phyloP scores from a whole-genome alignment of 2,888 invertebrate species.

The Amaurobius ferox region DNA sequence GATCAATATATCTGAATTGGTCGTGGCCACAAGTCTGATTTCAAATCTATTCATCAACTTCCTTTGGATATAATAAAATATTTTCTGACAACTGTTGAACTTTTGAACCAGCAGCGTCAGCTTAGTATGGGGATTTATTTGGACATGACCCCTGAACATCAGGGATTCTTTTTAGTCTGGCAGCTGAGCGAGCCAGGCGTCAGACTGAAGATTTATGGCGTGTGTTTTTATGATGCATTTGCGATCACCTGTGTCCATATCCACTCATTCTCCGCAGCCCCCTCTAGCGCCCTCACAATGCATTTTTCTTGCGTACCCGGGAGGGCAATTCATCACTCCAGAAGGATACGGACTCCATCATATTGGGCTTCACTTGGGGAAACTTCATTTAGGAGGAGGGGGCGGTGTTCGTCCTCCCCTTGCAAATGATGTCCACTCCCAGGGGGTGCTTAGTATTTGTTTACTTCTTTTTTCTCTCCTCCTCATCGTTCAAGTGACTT shows the following conservation, averaged over 20 bases:
- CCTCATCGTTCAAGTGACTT: conserved; percentile 35
- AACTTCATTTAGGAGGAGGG: not conserved
- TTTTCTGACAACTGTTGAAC: no score
- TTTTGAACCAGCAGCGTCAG: no score
- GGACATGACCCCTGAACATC: not conserved
- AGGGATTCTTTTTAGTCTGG: not conserved
- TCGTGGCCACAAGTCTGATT: no score
- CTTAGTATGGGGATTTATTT: no score
- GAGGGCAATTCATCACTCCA: conserved; percentile 53
- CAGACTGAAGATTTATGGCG: conserved; percentile 56
- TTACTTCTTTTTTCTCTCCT: not conserved
- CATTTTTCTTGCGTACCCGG: conserved; percentile 39
- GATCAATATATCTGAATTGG: no score
- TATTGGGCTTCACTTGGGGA: not conserved
- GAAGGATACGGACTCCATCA: not conserved
- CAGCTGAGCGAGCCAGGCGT: conserved; percentile 37
- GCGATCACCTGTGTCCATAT: conserved; percentile 48
- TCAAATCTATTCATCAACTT: no score
- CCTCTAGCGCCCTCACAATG: conserved; percentile 32
- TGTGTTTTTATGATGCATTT: conserved; percentile 70
- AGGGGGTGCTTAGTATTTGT: conserved; percentile 6
- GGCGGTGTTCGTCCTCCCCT: conserved; percentile 23
- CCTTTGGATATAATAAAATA: no score
- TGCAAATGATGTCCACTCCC: conserved; percentile 52
- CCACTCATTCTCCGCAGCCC: conserved; percentile 2